phyloP scores from a whole-genome alignment of 2,113 vertebrate genomes.

The Emydocephalus ijimae region DNA sequence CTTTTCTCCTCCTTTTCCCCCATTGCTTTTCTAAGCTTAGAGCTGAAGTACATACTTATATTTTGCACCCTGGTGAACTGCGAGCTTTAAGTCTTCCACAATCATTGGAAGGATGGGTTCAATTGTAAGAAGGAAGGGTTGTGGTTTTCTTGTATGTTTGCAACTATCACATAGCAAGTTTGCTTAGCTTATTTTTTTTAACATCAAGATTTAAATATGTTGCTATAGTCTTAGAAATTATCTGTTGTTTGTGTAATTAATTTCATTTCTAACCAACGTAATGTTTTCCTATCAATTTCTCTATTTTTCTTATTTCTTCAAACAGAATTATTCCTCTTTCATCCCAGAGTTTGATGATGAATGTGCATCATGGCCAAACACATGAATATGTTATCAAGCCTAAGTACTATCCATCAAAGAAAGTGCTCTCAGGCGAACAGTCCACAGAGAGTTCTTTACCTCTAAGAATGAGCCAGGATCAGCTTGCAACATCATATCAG shows the following conservation, averaged over 20 bases:
- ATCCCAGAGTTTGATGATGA: conserved; percentile 77
- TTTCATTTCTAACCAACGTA: conserved; percentile 17
- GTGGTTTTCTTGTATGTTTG: background rate
- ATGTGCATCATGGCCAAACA: conserved; percentile 79
- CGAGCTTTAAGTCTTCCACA: background rate
- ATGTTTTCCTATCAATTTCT: conserved; percentile 8
- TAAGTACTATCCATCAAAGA: conserved; percentile 84
- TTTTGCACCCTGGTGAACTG: background rate
- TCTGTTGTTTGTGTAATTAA: background rate
- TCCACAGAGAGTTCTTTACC: conserved; percentile 81
- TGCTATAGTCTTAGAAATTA: background rate
- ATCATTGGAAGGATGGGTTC: background rate
- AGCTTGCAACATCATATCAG: conserved; percentile 60
- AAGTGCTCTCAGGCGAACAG: conserved; percentile 77
- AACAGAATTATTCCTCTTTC: conserved; percentile 78
- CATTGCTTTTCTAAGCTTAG: background rate
- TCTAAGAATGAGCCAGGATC: conserved; percentile 74
- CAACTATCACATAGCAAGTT: background rate
- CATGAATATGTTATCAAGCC: conserved; percentile 89
- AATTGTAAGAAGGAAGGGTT: background rate
- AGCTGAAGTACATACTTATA: background rate
- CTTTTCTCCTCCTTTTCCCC: background rate
- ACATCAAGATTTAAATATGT: background rate
- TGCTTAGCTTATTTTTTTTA: background rate
- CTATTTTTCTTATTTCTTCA: conserved; percentile 28